phyloP scores from a whole-genome alignment of 2,888 invertebrate species.

The Odontocolon sp. region DNA sequence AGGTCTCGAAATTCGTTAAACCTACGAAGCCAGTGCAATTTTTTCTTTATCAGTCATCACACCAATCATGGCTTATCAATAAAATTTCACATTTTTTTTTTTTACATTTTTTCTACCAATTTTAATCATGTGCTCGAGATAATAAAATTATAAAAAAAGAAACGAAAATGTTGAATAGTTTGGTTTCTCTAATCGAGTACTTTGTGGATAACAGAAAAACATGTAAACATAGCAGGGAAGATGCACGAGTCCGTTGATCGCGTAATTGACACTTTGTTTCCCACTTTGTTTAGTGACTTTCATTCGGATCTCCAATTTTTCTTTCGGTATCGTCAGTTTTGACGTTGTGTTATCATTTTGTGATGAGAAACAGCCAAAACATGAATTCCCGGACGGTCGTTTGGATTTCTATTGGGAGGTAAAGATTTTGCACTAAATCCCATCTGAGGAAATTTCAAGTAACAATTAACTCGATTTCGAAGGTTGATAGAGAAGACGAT shows the following conservation, averaged over 20 bases:
- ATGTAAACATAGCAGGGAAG: not conserved
- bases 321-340: not conserved
- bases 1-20: conserved; percentile 2
- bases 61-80: conserved; percentile 1
- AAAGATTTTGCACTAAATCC: too few species aligned
- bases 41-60: not conserved
- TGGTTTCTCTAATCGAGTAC: not conserved
- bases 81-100: conserved; percentile 1
- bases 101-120: not conserved
- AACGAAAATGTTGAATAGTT: not conserved
- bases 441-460: not conserved
- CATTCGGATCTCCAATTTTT: not conserved
- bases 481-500: not conserved
- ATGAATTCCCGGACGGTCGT: conserved; percentile 15
- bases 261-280: not conserved
- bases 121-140: not conserved
- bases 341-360: not conserved
- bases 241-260: not conserved
- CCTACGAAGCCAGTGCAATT: conserved; percentile 3
- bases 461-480: not conserved
- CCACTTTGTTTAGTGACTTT: conserved; percentile 3
- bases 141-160: not conserved
- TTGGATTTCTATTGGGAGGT: conserved; percentile 27
- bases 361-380: conserved; percentile 1
- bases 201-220: not conserved